A percentile compares a stretch with the other conserved stretches of the same genome.
Conservation (phyloP, 1,140 invertebrate species). For the Vanessa tameamea region DNA sequence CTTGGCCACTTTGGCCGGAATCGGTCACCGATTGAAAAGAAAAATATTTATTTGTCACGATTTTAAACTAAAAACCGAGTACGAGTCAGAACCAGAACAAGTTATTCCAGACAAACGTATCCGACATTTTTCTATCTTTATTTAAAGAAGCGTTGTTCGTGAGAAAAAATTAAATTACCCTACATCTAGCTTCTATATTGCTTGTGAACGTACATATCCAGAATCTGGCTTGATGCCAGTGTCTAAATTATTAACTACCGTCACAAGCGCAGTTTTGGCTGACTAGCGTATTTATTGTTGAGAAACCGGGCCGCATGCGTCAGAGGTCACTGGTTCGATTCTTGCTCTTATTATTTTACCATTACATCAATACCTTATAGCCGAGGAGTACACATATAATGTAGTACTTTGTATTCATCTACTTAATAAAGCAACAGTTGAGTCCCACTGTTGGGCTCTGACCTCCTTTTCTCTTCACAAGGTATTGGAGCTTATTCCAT, state of each 20-base stretch:
- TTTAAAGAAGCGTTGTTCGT: not conserved
- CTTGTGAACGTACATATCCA: not conserved
- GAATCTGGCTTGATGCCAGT: constrained; percentile 20
- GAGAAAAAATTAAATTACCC: constrained; percentile 19
- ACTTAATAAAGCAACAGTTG: no score
- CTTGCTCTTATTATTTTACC: not conserved
- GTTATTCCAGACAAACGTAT: not conserved
- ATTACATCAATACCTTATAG: not conserved
- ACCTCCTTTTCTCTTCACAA: no score
- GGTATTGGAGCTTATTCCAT: no score
- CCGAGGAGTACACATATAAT: no score
- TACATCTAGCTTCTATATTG: constrained; percentile 10
- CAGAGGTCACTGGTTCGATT: not conserved
- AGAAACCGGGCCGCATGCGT: not conserved
- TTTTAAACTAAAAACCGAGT: no score
- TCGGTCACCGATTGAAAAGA: no score
- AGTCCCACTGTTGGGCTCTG: no score
- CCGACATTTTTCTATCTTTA: not conserved
- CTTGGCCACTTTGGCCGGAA: no score
- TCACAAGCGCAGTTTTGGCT: not conserved
- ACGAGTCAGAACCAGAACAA: no score
- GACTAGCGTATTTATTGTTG: not conserved
- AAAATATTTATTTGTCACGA: no score
- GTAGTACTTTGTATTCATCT: no score
- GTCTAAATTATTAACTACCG: constrained; percentile 23